phyloP scores from a whole-genome alignment of 2,888 invertebrate species.

The Oligia latruncula region DNA sequence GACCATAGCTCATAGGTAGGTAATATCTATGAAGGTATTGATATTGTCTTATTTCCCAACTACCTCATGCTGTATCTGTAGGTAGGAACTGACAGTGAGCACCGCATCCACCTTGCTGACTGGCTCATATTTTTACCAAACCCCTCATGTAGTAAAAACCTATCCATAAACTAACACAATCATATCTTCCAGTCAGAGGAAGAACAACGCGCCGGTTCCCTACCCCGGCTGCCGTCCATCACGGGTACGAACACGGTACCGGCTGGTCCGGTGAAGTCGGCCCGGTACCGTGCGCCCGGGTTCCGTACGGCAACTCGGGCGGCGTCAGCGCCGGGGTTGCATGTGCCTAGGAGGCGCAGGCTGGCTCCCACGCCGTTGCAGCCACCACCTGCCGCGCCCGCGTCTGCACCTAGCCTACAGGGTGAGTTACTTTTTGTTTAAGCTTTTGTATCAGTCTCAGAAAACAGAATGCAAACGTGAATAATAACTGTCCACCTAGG shows the following conservation, averaged over 20 bases:
- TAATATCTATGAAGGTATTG: neutral
- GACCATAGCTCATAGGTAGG: neutral
- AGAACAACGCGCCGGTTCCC: slow-evolving; percentile 93
- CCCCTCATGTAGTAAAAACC: neutral
- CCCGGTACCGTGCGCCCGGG: slow-evolving; percentile 96
- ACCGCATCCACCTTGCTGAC: neutral
- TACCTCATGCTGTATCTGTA: neutral
- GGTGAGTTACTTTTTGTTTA: slow-evolving; percentile 91
- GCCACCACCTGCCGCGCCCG: slow-evolving; percentile 84
- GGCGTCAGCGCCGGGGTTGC: slow-evolving; percentile 94
- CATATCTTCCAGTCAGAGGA: slow-evolving; percentile 85
- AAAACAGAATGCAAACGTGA: neutral
- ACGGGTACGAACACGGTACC: slow-evolving; percentile 86
- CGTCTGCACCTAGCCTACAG: slow-evolving; percentile 87
- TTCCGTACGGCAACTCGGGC: slow-evolving; percentile 94
- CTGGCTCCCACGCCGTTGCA: slow-evolving; percentile 84
- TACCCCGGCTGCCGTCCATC: slow-evolving; percentile 93
- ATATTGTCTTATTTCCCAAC: neutral
- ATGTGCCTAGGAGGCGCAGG: slow-evolving; percentile 91
- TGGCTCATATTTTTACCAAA: neutral
- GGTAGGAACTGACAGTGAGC: neutral
- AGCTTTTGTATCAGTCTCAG: neutral
- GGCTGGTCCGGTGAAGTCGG: slow-evolving; percentile 94
- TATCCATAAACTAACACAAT: neutral
- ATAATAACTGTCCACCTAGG: neutral